Conservation (phyloP, 2,888 invertebrate species). For the Cosmopolites sordidus region DNA sequence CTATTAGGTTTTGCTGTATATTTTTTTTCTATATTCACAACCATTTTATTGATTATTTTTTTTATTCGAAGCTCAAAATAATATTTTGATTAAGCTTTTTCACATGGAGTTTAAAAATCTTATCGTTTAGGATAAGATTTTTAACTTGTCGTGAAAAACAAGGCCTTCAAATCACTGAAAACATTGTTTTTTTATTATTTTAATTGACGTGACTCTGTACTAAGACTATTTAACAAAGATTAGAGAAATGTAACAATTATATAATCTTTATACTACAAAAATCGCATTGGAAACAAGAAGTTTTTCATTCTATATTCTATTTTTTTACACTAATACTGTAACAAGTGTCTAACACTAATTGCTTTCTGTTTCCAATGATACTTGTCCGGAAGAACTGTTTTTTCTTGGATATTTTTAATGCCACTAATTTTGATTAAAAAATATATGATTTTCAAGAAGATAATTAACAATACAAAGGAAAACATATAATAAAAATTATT, state of each 20-base stretch:
- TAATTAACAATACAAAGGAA: too few relatives aligned
- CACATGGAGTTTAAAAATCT: neutral
- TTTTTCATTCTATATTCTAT: constrained; percentile 6
- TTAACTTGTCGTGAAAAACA: neutral
- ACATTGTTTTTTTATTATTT: neutral
- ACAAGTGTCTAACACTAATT: too few relatives aligned
- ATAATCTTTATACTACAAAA: constrained; percentile 20
- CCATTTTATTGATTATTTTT: constrained; percentile 43
- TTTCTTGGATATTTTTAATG: too few relatives aligned
- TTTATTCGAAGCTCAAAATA: constrained; percentile 32
- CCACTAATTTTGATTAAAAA: too few relatives aligned
- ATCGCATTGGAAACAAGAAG: constrained; percentile 17
- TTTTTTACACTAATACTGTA: constrained; percentile 6
- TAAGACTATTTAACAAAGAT: constrained; percentile 25
- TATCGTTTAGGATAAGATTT: too few relatives aligned
- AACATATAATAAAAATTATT: too few relatives aligned
- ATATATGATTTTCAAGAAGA: too few relatives aligned
- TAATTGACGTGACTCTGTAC: constrained; percentile 7
- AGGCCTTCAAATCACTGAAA: too few relatives aligned
- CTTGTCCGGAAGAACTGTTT: too few relatives aligned
- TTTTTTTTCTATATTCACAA: constrained; percentile 37
- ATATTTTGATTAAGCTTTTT: constrained; percentile 7
- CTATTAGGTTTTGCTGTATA: too few relatives aligned
- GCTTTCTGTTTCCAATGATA: too few relatives aligned
- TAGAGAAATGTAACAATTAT: constrained; percentile 22